Evolutionary conservation across 2,888 invertebrate genomes (phyloP).

Genomic region (Brassicogethes aeneus): DNA sequence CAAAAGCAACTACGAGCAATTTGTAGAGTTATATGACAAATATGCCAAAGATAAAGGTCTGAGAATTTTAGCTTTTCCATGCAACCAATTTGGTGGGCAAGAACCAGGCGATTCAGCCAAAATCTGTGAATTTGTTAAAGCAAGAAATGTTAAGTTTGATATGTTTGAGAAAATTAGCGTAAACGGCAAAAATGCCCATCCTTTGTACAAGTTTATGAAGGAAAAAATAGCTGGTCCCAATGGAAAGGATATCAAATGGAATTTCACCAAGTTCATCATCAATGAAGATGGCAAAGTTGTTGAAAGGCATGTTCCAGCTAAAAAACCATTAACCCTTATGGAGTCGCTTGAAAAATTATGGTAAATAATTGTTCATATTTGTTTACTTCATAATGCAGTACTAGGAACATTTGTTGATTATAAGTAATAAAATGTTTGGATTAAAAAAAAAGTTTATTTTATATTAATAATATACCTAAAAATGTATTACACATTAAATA

Average conservation of each 20-base stretch:
- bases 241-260: conserved; percentile 73
- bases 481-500: too few relatives aligned
- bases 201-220: conserved; percentile 59
- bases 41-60: conserved; percentile 65
- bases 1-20: conserved; percentile 68
- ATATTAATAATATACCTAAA: too few relatives aligned
- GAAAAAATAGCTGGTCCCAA: conserved; percentile 42
- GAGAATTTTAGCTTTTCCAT: conserved; percentile 74
- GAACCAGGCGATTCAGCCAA: conserved; percentile 57
- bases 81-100: conserved; percentile 73
- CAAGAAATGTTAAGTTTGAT: conserved; percentile 59
- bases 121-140: conserved; percentile 53
- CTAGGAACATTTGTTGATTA: too few relatives aligned
- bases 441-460: too few relatives aligned
- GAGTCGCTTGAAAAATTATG: conserved; percentile 34
- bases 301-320: conserved; percentile 48
- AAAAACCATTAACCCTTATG: conserved; percentile 31
- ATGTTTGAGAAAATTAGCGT: conserved; percentile 65
- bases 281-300: conserved; percentile 62
- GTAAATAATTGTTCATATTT: conserved; percentile 18
- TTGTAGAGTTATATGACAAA: conserved; percentile 61
- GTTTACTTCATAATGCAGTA: too few relatives aligned
- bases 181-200: conserved; percentile 55
- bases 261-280: conserved; percentile 78
- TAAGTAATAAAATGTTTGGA: too few relatives aligned